Evolutionary conservation across 2,113 vertebrate species (phyloP).

Genomic region (Accipiter cooperii): DNA sequence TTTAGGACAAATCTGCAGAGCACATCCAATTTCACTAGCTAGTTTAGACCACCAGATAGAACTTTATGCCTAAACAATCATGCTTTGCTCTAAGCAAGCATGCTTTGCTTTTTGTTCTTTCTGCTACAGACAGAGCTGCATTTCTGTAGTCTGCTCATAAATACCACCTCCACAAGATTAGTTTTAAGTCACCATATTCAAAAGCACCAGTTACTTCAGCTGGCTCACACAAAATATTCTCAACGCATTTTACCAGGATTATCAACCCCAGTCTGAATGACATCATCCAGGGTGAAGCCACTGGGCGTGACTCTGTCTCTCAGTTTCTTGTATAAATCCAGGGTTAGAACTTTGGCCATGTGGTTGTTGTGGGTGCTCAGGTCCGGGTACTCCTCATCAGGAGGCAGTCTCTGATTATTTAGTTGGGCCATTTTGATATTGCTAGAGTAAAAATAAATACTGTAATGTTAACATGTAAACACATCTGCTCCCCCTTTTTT

Average conservation of each 20-base stretch:
- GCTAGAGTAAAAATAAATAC: constrained; percentile 72
- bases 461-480: constrained; percentile 60
- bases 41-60: not conserved
- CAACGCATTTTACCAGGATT: constrained; percentile 79
- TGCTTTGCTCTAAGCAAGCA: constrained; percentile 20
- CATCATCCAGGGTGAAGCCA: constrained; percentile 77
- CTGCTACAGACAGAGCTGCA: not conserved
- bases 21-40: constrained; percentile 8
- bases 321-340: constrained; percentile 73
- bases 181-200: constrained; percentile 17
- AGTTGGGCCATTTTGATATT: constrained; percentile 66
- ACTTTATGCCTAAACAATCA: not conserved
- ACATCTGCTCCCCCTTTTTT: constrained; percentile 58
- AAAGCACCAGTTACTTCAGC: constrained; percentile 49
- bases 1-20: constrained; percentile 25
- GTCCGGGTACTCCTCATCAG: constrained; percentile 75
- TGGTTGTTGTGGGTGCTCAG: constrained; percentile 76
- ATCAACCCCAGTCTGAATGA: constrained; percentile 84
- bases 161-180: constrained; percentile 16
- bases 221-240: constrained; percentile 32
- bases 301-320: constrained; percentile 67
- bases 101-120: not conserved
- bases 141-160: not conserved
- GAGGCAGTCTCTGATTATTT: constrained; percentile 68
- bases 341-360: constrained; percentile 77